Evolutionary conservation across 2,113 vertebrate species (phyloP).

Genomic region (Piliocolobus tephrosceles): DNA sequence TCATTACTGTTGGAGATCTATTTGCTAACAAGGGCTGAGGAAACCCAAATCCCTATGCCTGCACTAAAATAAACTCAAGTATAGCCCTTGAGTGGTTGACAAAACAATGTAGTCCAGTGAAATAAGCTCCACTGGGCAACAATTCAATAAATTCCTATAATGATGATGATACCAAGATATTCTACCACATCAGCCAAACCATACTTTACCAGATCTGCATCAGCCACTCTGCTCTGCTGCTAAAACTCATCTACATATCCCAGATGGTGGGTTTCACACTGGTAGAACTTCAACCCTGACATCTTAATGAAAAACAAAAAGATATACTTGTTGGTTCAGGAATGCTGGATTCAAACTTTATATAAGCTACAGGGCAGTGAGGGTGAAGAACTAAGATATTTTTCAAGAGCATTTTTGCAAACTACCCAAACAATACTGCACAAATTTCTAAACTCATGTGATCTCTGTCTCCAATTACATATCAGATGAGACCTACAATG

Average conservation of each 20-base stretch:
- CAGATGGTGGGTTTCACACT: slow-evolving; percentile 93
- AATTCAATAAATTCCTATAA: slow-evolving; percentile 95
- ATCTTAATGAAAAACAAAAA: slow-evolving; percentile 93
- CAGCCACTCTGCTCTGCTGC: slow-evolving; percentile 92
- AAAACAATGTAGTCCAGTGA: slow-evolving; percentile 98
- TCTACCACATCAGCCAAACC: slow-evolving; percentile 95
- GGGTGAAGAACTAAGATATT: slow-evolving; percentile 94
- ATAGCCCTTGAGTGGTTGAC: slow-evolving; percentile 97
- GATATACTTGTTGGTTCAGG: slow-evolving; percentile 89
- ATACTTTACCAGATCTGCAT: slow-evolving; percentile 93
- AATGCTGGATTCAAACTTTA: slow-evolving; percentile 94
- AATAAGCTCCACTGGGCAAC: slow-evolving; percentile 96
- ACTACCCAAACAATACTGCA: slow-evolving; percentile 94
- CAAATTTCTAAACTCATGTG: slow-evolving; percentile 93
- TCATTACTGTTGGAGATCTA: slow-evolving; percentile 96
- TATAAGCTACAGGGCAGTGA: slow-evolving; percentile 93
- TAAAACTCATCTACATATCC: slow-evolving; percentile 94
- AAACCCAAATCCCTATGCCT: slow-evolving; percentile 97
- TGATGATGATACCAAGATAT: slow-evolving; percentile 95
- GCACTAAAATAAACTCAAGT: slow-evolving; percentile 96
- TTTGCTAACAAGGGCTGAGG: slow-evolving; percentile 95
- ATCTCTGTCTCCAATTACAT: slow-evolving; percentile 97
- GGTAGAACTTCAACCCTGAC: slow-evolving; percentile 94
- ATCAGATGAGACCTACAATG: slow-evolving; percentile 95
- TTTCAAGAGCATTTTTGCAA: slow-evolving; percentile 94